These are phyloP conservation scores for Salvelinus namaycush DNA, from an alignment of 2,113 vertebrate genomes.

Conservation along the genomic window DNA sequence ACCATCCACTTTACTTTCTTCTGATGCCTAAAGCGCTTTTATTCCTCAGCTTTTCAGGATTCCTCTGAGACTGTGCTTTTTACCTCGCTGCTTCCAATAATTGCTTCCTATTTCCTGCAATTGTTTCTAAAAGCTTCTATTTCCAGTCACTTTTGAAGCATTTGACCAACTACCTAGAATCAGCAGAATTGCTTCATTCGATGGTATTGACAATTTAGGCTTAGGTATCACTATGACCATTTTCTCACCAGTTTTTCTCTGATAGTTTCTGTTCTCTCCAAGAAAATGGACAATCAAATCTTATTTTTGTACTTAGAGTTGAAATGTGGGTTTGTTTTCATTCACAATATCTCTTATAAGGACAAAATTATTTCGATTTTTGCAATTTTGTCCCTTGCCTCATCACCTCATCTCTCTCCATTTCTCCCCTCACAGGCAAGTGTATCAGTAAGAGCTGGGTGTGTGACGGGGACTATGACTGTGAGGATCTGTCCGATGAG, in stretches of 20 bases:
- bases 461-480: conserved; percentile 88
- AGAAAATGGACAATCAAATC: no score
- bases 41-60: background rate
- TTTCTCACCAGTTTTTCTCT: no score
- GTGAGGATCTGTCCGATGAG: conserved; percentile 89
- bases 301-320: no score
- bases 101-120: background rate
- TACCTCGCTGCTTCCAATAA: background rate
- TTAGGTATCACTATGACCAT: no score
- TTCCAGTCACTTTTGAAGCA: no score
- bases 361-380: background rate
- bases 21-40: conserved; percentile 37
- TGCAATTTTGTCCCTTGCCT: background rate
- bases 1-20: conserved; percentile 42
- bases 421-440: conserved; percentile 72
- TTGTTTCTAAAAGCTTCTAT: background rate
- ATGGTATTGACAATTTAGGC: no score
- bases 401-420: background rate
- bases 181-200: no score
- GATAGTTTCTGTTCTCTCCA: no score
- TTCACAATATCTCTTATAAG: no score
- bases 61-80: background rate
- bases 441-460: conserved; percentile 88
- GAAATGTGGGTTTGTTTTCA: no score
- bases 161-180: no score